Evolutionary conservation across 2,888 invertebrate species (phyloP), one percentile per base, ranked within the genome.

Genomic region (Hermaeophaga mercurialis): DNA sequence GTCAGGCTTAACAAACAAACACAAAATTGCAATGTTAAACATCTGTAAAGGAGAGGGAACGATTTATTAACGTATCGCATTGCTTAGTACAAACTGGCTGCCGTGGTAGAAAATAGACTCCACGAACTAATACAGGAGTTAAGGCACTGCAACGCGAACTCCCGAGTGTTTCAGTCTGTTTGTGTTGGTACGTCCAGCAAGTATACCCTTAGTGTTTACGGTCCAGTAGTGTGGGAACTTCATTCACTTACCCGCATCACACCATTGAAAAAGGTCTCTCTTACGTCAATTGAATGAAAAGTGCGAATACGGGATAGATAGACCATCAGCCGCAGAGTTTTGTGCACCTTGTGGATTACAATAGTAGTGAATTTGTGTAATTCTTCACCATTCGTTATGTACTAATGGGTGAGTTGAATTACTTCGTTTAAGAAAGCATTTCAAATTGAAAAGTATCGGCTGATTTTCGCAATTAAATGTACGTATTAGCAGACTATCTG

Each of bases 351-450:
- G 36, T 48, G 48, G 50, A 56, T 58, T 55, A 54, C 58, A 61
- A 58, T 58, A 58, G 58, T 55, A 58, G 61, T 60, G 60, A 60
- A 56, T 60, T 59, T 54, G 47, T 54, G 49, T 39, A 54, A 36
- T 56, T 49, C 36, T 45, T 22, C 55, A 50, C 46, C 55, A 52
- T 49, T 45, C 41, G 50, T 54, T 46, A 26, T 45, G 14, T 38
- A 24, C 24, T 39, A 26, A 36, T 33, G 15, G 52, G 53, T 53
- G 38, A 53, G 53, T 50, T 36, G 14, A 48, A 5, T 24, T 22
- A 15, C 7, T 43, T 43, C 1, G 22, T 22, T 19, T 17, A 5
- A 22, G 9, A 15, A 22, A 9, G 22, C 3, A 22, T 12, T 24
- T n/a, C n/a, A n/a, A n/a, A n/a, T n/a, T n/a, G n/a, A 2, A 11